Percentiles rank a stretch among this genome's conserved stretches.
These are phyloP conservation scores for Rhyacophila brunnea DNA, from an alignment of 1,140 invertebrate species.

Conservation along the genomic window DNA sequence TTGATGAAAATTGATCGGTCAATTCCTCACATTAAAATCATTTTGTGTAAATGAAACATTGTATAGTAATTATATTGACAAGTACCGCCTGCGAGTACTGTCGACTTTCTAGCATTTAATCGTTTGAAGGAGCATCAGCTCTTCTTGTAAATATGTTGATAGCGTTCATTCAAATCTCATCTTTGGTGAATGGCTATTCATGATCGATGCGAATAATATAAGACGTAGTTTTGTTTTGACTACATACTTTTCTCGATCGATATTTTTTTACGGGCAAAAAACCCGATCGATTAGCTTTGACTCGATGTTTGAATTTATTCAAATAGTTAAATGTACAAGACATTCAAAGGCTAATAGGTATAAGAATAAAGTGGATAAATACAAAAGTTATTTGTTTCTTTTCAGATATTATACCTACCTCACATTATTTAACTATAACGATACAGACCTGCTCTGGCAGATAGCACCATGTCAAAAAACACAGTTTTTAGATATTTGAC, in stretches of 20 bases:
- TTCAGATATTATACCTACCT: too few relatives aligned
- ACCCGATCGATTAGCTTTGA: constrained; percentile 25
- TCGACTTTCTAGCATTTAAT: constrained; percentile 9
- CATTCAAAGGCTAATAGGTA: constrained; percentile 31
- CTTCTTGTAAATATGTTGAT: constrained; percentile 32
- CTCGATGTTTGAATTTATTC: constrained; percentile 14
- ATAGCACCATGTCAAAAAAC: too few relatives aligned
- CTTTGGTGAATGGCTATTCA: constrained; percentile 23
- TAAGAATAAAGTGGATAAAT: constrained; percentile 29
- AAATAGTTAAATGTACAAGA: constrained; percentile 21
- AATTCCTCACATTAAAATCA: background rate
- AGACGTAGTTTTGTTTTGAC: constrained; percentile 25
- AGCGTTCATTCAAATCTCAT: constrained; percentile 27
- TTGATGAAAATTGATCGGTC: too few relatives aligned
- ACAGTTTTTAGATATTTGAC: too few relatives aligned
- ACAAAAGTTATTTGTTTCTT: too few relatives aligned
- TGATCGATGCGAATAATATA: constrained; percentile 9
- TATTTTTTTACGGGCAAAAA: constrained; percentile 7
- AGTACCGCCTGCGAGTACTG: constrained; percentile 14
- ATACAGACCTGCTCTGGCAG: too few relatives aligned
- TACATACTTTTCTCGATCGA: constrained; percentile 1
- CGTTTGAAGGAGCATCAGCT: constrained; percentile 16
- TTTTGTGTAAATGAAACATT: constrained; percentile 22
- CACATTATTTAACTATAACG: too few relatives aligned
- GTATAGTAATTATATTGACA: constrained; percentile 13